Evolutionary conservation across 1,140 invertebrate species (phyloP), one percentile per base, ranked within the genome.

Genomic region (Thrips palmi): DNA sequence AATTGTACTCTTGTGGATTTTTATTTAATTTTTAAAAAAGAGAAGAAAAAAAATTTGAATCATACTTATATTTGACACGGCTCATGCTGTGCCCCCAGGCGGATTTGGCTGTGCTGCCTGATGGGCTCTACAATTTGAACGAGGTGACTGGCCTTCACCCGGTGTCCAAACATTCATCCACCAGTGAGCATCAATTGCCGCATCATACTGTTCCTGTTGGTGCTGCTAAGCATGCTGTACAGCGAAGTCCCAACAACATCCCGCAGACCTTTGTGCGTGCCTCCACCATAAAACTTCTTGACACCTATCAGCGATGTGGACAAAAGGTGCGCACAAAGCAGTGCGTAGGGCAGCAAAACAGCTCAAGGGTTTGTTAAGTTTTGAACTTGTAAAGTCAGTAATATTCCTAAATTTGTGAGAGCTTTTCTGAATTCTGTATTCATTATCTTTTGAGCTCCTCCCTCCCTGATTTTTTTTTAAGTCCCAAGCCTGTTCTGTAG

Each of bases 211-310:
- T 58, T 59, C 49, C 51, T 46, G 45, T 49, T 53, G 51, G 54
- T 57, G 49, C 55, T 43, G 29, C 22, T 11, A 62, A 62, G 56
- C 59, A 60, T 57, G 55, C 53, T 49, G 52, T 58, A 47, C 59
- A 60, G 41, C 61, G 60, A 51, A 65, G 59, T 57, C 62, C 60
- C 48, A 61, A 54, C 51, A 60, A 64, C 51, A 46, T 53, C 47
- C 52, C 55, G 40, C 69, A 73, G 51, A 70, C 67, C 50, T 65
- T 70, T 55, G 68, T 76, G 47, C 64, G 71, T 49, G 68, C 72
- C 46, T 75, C 71, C 39, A 73, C 73, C 45, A 75, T 76, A 53
- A 77, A 77, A 60, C 60, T 76, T 46, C 55, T 77, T 65, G 74
- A 77, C 52, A 68, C 68, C 43, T 74, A 75, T 53, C 70, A 74